These are phyloP conservation scores for Epinephelus cyanopodus DNA, from an alignment of 2,113 vertebrate species.

Conservation along the genomic window DNA sequence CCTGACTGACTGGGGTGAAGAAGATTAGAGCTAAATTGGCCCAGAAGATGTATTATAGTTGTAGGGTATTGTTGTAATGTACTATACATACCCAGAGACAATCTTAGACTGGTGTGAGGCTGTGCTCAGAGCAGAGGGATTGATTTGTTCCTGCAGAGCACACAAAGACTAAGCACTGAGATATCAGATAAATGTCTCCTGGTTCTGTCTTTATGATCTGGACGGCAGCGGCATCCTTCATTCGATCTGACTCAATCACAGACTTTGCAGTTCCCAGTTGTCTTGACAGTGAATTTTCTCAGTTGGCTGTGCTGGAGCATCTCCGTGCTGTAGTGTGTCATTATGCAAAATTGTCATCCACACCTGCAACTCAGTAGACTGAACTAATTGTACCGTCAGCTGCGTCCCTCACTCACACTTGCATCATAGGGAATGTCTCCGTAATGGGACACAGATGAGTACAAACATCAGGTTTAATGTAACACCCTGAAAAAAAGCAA, in stretches of 20 bases:
- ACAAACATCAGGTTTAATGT: not conserved
- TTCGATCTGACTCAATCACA: slow-evolving; percentile 37
- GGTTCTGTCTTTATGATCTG: slow-evolving; percentile 27
- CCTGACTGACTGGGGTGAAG: not conserved
- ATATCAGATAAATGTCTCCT: slow-evolving; percentile 55
- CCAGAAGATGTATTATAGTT: slow-evolving; percentile 4
- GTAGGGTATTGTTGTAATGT: not conserved
- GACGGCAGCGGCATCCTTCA: slow-evolving; percentile 20
- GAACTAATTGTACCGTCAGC: slow-evolving; percentile 51
- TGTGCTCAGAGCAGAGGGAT: slow-evolving; percentile 52
- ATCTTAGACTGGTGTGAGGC: slow-evolving; percentile 45
- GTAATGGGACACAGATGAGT: slow-evolving; percentile 19
- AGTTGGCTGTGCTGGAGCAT: slow-evolving; percentile 10
- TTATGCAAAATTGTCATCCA: slow-evolving; percentile 49
- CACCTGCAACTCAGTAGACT: slow-evolving; percentile 44
- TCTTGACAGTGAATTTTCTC: slow-evolving; percentile 44
- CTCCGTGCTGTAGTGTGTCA: slow-evolving; percentile 11
- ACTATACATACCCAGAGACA: slow-evolving; percentile 39
- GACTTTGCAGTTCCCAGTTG: slow-evolving; percentile 31
- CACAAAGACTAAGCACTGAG: slow-evolving; percentile 31
- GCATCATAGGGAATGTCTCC: not conserved
- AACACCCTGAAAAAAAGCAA: not conserved
- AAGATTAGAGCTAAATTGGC: slow-evolving; percentile 30
- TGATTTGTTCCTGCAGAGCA: slow-evolving; percentile 58
- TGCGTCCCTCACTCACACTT: slow-evolving; percentile 13